Base-by-base conservation (phyloP, 2,888 invertebrate genomes). In the Chorisops tibialis region DNA sequence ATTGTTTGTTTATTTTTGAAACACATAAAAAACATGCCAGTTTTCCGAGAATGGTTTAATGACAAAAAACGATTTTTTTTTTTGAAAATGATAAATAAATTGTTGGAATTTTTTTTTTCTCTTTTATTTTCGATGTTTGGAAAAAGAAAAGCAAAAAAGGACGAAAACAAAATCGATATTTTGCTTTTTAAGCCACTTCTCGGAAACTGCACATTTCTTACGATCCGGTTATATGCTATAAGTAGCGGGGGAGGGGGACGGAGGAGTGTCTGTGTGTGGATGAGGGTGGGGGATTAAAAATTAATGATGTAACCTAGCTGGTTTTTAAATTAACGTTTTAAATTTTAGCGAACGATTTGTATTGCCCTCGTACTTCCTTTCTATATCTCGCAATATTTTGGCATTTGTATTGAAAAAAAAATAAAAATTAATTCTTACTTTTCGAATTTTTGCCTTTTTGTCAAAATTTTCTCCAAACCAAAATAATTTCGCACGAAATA, bases 181-280 rank as follows among this genome's bases (percentile, higher is more conserved):
- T 50, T 59, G 39, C 22, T 38, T 50, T 50, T 60, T 60, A 65
- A 65, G 65, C 63, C 65, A 63, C 41, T 65, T 65, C 65, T 65
- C 65, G 65, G 65, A 65, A 65, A 65, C 65, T 63, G 65, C 65
- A 65, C 65, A 65, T 65, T 65, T 65, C 61, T 45, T 50, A 43
- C 19, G 30, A 43, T 49, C 4, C 6, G 30, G n/a, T 16, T 12
- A 50, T 49, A 38, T 21, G 9, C 6, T 39, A 16, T 35, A 12
- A 14, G 6, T 48, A 19, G 6, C 3, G 6, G 21, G 24, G 18
- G 21, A 39, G 52, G 7, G 52, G 47, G 22, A 12, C 9, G 30
- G 30, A 39, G 45, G 18, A 18, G 45, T 41, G 41, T 45, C 4
- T 45, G 30, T 5, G 1, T 5, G 30, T 1, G 30, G 30, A 9